Evolutionary conservation across 2,797 vertebrate genomes (phyloP).

Genomic region (Novumbra hubbsi): DNA sequence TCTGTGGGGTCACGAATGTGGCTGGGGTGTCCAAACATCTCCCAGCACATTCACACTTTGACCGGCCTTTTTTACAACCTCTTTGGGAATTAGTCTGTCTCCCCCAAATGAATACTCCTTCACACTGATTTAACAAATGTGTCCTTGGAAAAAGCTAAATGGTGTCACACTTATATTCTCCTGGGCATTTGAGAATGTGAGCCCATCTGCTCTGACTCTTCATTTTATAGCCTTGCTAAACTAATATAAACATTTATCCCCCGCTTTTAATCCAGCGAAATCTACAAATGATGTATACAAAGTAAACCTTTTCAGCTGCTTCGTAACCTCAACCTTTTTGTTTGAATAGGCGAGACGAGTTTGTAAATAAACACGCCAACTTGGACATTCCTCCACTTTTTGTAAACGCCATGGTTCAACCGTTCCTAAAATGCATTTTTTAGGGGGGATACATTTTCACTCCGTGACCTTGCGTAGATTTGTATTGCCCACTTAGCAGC

Average conservation of each 20-base stretch:
- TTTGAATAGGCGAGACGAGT: too few species aligned
- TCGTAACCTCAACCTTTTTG: too few species aligned
- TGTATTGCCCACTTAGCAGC: slow-evolving; percentile 23
- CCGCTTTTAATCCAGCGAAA: neutral
- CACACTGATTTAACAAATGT: slow-evolving; percentile 41
- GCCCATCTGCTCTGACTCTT: slow-evolving; percentile 22
- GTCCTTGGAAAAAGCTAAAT: slow-evolving; percentile 57
- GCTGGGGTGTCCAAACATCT: slow-evolving; percentile 35
- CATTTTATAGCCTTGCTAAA: slow-evolving; percentile 8
- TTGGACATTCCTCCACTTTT: slow-evolving; percentile 8
- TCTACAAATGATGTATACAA: slow-evolving; percentile 13
- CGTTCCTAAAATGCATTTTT: neutral
- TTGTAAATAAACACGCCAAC: slow-evolving; percentile 15
- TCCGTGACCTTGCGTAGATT: slow-evolving; percentile 20
- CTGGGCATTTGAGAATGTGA: slow-evolving; percentile 43
- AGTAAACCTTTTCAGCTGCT: neutral
- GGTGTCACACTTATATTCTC: slow-evolving; percentile 51
- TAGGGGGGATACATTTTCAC: slow-evolving; percentile 30
- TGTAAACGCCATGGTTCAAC: neutral
- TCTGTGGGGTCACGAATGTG: too few species aligned
- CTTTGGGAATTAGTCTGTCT: slow-evolving; percentile 56
- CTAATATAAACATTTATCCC: neutral
- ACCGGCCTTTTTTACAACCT: slow-evolving; percentile 52
- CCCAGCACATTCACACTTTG: slow-evolving; percentile 58
- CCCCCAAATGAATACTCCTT: slow-evolving; percentile 61